Conservation (phyloP, 2,888 invertebrate genomes). For the Eristalinus aeneus region DNA sequence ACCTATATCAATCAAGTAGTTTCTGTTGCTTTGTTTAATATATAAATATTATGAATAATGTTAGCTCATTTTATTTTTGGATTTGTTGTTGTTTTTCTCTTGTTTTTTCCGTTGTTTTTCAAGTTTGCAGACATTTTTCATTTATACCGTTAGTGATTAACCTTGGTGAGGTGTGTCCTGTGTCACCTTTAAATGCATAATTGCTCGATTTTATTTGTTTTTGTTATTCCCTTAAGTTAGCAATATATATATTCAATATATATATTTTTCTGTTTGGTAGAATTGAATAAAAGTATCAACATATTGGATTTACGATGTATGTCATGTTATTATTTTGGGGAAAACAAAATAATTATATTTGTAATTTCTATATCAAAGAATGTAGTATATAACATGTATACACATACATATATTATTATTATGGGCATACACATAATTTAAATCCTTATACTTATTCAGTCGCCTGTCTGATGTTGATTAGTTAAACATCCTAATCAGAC, state of each 20-base stretch:
- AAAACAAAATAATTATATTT: conserved; percentile 51
- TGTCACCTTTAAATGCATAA: conserved; percentile 53
- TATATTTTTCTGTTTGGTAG: conserved; percentile 28
- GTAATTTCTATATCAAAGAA: conserved; percentile 59
- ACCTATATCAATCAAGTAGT: conserved; percentile 48
- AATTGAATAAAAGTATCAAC: conserved; percentile 54
- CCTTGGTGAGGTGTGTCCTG: conserved; percentile 26
- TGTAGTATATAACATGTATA: conserved; percentile 27
- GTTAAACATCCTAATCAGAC: conserved; percentile 56
- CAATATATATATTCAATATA: conserved; percentile 27
- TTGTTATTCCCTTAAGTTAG: conserved; percentile 47
- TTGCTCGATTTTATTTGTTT: conserved; percentile 47
- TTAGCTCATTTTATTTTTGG: conserved; percentile 38
- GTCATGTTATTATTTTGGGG: conserved; percentile 44
- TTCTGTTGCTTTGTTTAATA: conserved; percentile 18
- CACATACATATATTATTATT: conserved; percentile 5
- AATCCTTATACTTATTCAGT: conserved; percentile 3
- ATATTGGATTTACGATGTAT: conserved; percentile 16
- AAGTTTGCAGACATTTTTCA: not conserved
- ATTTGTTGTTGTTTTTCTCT: conserved; percentile 28
- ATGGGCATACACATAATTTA: conserved; percentile 21
- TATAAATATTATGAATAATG: conserved; percentile 40
- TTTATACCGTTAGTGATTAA: conserved; percentile 44
- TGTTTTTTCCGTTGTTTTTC: conserved; percentile 22
- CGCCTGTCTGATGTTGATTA: conserved; percentile 54